phyloP scores from a whole-genome alignment of 2,888 invertebrate species.

The Drosophila fulvimacula region DNA sequence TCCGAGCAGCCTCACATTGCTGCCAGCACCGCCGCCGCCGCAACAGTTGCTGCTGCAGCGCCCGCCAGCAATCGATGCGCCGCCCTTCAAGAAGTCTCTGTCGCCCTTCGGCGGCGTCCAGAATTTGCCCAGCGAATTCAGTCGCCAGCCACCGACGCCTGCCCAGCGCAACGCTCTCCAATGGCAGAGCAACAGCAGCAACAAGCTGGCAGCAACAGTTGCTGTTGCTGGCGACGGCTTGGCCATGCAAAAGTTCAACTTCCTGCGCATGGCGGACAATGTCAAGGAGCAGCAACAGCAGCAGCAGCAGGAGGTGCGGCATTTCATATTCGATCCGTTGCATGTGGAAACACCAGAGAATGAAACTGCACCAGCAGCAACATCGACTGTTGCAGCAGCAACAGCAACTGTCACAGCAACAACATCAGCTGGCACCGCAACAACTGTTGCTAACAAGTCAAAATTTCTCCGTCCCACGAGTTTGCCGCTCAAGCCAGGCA shows the following conservation, averaged over 20 bases:
- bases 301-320: conserved; percentile 78
- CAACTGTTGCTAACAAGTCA: conserved; percentile 55
- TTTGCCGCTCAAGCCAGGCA: conserved; percentile 93
- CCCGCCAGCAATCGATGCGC: conserved; percentile 36
- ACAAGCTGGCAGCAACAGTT: conserved; percentile 31
- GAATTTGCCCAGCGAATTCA: conserved; percentile 82
- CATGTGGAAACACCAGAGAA: conserved; percentile 81
- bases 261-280: conserved; percentile 84
- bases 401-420: background rate
- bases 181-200: conserved; percentile 17
- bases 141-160: conserved; percentile 79
- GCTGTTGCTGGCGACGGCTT: background rate
- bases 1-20: conserved; percentile 86
- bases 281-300: conserved; percentile 57
- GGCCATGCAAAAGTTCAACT: conserved; percentile 82
- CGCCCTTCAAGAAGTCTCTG: conserved; percentile 58
- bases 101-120: conserved; percentile 83
- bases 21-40: conserved; percentile 85
- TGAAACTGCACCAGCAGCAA: background rate
- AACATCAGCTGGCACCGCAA: background rate
- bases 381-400: background rate
- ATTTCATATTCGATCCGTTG: conserved; percentile 83
- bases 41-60: conserved; percentile 65
- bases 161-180: conserved; percentile 34
- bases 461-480: conserved; percentile 93